These are phyloP conservation scores for Theristus sp. DNA, from an alignment of 2,888 invertebrate species.

Conservation along the genomic window DNA sequence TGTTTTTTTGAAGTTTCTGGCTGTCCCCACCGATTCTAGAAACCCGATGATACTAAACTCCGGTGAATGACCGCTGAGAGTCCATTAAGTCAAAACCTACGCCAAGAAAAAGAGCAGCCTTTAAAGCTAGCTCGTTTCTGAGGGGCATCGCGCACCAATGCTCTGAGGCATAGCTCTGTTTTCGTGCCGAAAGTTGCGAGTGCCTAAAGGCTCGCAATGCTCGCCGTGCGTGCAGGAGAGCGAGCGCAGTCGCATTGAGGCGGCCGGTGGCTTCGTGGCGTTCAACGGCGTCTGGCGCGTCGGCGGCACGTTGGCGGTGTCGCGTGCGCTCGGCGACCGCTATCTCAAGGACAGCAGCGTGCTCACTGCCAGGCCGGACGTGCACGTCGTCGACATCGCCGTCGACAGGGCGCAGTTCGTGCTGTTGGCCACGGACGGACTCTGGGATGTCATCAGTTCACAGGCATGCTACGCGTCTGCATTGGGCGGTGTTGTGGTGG, in stretches of 20 bases:
- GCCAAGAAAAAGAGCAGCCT: no score
- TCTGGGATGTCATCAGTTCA: background rate
- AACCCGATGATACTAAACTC: no score
- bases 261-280: constrained; percentile 81
- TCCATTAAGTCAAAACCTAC: no score
- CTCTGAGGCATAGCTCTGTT: no score
- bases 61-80: no score
- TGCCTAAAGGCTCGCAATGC: no score
- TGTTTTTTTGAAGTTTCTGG: no score
- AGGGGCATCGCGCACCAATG: no score
- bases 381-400: constrained; percentile 44
- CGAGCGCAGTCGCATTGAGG: constrained; percentile 73
- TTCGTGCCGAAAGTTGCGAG: no score
- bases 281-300: constrained; percentile 70
- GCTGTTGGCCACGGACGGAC: background rate
- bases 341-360: constrained; percentile 47
- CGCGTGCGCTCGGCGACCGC: constrained; percentile 78
- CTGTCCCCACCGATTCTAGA: background rate
- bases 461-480: background rate
- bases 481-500: no score
- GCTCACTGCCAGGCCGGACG: background rate
- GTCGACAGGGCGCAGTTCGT: constrained; percentile 60
- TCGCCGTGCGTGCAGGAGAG: constrained; percentile 57
- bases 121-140: no score
- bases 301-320: constrained; percentile 79